These are phyloP conservation scores for Lysandra coridon DNA, from an alignment of 2,888 invertebrate genomes.

Conservation along the genomic window DNA sequence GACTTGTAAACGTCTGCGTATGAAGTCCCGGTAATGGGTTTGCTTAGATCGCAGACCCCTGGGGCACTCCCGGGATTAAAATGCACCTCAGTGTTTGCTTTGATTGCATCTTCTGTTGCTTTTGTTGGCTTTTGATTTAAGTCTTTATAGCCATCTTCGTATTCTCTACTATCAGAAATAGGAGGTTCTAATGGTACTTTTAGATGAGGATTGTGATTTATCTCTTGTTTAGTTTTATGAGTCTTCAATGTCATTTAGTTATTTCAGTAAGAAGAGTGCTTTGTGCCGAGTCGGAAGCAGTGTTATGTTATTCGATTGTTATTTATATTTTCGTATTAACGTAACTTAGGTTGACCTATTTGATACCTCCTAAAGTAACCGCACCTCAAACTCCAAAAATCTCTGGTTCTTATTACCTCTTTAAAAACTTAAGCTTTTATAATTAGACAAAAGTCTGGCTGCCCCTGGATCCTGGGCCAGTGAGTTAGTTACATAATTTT, in stretches of 20 bases:
- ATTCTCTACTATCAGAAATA: background rate
- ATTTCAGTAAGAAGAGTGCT: background rate
- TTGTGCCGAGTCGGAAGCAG: too few relatives aligned
- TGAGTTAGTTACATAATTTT: too few relatives aligned
- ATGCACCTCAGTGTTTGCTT: background rate
- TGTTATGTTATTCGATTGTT: too few relatives aligned
- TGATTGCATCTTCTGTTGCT: conserved; percentile 19
- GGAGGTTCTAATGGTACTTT: background rate
- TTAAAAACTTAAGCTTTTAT: too few relatives aligned
- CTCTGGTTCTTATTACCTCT: too few relatives aligned
- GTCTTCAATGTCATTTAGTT: background rate
- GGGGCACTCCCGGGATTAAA: conserved; percentile 16
- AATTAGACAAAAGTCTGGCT: too few relatives aligned
- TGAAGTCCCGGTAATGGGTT: conserved; percentile 28
- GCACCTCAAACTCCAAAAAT: too few relatives aligned
- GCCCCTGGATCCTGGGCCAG: too few relatives aligned
- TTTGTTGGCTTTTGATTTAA: background rate
- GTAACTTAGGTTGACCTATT: too few relatives aligned
- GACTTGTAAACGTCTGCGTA: conserved; percentile 28
- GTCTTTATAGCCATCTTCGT: background rate
- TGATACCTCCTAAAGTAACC: too few relatives aligned
- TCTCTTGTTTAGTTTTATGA: background rate
- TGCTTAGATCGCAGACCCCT: conserved; percentile 19
- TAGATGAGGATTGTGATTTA: background rate
- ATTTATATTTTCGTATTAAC: too few relatives aligned